Percentiles rank a stretch among this genome's conserved stretches.
phyloP scores from a whole-genome alignment of 2,797 vertebrate species.

The Pseudochaenichthys georgianus region DNA sequence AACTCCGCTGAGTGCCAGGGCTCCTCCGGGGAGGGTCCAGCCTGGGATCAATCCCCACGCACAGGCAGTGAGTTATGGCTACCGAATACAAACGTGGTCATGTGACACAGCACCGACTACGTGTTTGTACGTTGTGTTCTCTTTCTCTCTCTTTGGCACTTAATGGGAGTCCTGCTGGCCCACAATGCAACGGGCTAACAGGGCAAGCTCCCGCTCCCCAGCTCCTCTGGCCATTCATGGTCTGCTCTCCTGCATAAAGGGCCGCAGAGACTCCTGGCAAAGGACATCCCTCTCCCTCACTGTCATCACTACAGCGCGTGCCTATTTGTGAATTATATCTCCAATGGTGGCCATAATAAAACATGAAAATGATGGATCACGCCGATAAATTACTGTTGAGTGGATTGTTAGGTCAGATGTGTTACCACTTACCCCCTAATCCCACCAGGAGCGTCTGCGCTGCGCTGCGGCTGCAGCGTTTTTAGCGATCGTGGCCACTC shows the following conservation, averaged over 20 bases:
- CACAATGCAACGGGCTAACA: conserved; percentile 73
- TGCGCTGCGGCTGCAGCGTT: too few relatives aligned
- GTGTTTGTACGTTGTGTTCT: conserved; percentile 71
- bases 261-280: conserved; percentile 76
- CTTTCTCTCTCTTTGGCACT: conserved; percentile 55
- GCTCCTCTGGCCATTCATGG: conserved; percentile 67
- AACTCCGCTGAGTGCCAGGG: conserved; percentile 87
- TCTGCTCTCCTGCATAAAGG: conserved; percentile 63
- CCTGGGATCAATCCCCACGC: conserved; percentile 89
- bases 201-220: conserved; percentile 74
- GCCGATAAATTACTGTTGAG: conserved; percentile 85
- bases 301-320: conserved; percentile 75
- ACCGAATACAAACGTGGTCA: conserved; percentile 94
- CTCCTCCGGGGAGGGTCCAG: conserved; percentile 90
- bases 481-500: too few relatives aligned
- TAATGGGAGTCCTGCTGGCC: conserved; percentile 75
- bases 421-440: conserved; percentile 18
- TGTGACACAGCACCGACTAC: conserved; percentile 84
- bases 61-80: conserved; percentile 94
- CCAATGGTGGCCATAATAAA: conserved; percentile 85
- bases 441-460: too few relatives aligned
- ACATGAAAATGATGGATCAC: conserved; percentile 88
- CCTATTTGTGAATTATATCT: conserved; percentile 86
- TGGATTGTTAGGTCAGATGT: conserved; percentile 80
- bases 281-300: conserved; percentile 83